Base-by-base conservation (phyloP, 2,797 vertebrate species). In the Psittacula echo region DNA sequence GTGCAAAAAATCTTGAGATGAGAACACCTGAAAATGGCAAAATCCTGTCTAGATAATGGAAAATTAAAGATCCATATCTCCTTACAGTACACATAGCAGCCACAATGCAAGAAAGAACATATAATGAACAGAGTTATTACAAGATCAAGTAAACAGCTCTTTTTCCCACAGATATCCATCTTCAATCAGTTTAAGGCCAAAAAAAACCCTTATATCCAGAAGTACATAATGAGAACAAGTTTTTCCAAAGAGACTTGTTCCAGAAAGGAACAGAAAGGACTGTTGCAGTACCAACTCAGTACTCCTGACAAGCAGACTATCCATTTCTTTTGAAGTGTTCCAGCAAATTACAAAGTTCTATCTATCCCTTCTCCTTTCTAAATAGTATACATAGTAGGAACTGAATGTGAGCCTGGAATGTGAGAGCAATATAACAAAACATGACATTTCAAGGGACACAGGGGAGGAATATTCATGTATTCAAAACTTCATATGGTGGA, bases 201-300 rank as follows among this genome's bases (percentile, higher is more conserved):
- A 85, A 42, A 48, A 0, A 0, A 0, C 6, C 4, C 19, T 45
- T 65, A 53, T 13, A 27, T 60, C 39, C 30, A 67, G 24, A 87
- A 81, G n/a, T 23, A 81, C 0, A 1, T 16, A 48, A 0, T 6
- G 72, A 61, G 13, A 81, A 54, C 12, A 34, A 54, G 13, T 44
- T 92, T 81, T 85, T 74, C 37, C 39, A 14, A 53, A 79, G 17
- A 78, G 13, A 53, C 4, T 87, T 73, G 7, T 79, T 75, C 8
- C 23, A 45, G n/a, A 16, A 58, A 58, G n/a, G n/a, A 58, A 58
- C n/a, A 68, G n/a, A 62, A 84, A 27, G 15, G 18, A 26, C 8
- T 9, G 2, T 3, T 78, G 14, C 9, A 71, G 22, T 23, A 64
- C 21, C 29, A 77, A 42, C 64, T 89, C n/a, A 60, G 44, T 41